Conservation (phyloP, 2,888 invertebrate genomes). For the Agonum fuliginosum region DNA sequence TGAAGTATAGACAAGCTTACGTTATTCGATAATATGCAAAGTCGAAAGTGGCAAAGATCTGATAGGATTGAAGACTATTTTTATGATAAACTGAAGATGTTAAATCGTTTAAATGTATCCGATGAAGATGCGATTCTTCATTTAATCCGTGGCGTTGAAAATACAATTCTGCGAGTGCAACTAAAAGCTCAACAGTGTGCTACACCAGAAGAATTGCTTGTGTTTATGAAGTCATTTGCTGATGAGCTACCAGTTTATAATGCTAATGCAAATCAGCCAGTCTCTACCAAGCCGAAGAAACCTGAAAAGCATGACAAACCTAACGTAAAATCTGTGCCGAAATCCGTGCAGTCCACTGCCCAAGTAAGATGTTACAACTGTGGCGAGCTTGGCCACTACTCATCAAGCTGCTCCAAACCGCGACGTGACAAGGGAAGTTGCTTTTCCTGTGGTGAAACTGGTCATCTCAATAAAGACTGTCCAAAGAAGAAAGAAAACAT, state of each 20-base stretch:
- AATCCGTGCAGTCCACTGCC: neutral
- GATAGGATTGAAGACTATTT: constrained; percentile 30
- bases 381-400: constrained; percentile 1
- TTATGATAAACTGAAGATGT: neutral
- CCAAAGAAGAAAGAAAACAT: neutral
- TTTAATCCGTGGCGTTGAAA: neutral
- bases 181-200: neutral
- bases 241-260: neutral
- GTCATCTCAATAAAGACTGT: neutral
- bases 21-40: neutral
- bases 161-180: neutral
- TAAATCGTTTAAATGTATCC: neutral
- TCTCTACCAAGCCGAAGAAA: neutral
- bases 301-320: neutral
- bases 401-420: neutral
- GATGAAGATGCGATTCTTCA: neutral
- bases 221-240: neutral
- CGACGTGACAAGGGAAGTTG: neutral
- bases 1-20: neutral
- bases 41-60: neutral
- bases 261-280: neutral
- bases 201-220: neutral
- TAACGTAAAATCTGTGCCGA: neutral
- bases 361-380: constrained; percentile 7
- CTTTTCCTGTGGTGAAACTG: neutral